Evolutionary conservation across 2,888 invertebrate species (phyloP), one percentile per base, ranked within the genome.

Genomic region (Globia sparganii): DNA sequence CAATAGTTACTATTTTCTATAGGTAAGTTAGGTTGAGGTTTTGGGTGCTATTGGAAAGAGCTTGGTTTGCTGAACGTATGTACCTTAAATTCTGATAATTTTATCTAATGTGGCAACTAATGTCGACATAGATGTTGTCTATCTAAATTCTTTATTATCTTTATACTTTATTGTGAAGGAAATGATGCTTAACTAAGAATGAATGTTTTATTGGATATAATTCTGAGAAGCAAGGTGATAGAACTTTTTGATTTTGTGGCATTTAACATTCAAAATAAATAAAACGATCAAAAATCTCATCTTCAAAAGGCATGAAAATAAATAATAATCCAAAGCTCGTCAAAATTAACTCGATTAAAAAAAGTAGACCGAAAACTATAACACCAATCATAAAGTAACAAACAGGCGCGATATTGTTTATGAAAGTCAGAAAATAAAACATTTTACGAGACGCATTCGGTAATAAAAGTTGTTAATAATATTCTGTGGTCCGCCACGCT

Each of bases 401-500:
- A 81, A 79, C 82, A 82, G 82, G 49, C 82, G 59, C 64, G 68
- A 72, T 77, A 72, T 71, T 85, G 85, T 86, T 86, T 86, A 87
- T 76, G 76, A 78, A 87, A 89, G 87, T 80, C 61, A 81, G 70
- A 79, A 80, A 87, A 84, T 88, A 86, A 91, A 91, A 89, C 72
- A 78, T 88, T 90, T 91, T 87, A 91, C 80, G 89, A 89, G 82
- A 81, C 78, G 82, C 82, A 80, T 87, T 84, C 77, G 73, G 77
- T 84, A 87, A 79, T 89, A 85, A 90, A 89, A 87, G 77, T 72
- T 86, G 84, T 87, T 86, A 81, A 86, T 91, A 89, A 92, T 92
- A 91, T 90, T 89, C 85, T 84, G 92, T 82, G 93, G 94, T 89
- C 85, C 81, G 76, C 91, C 90, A 86, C 86, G 87, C 85, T 90